Percentiles rank a stretch among this genome's conserved stretches.
phyloP scores from a whole-genome alignment of 2,113 vertebrate species.

The Picathartes gymnocephalus region DNA sequence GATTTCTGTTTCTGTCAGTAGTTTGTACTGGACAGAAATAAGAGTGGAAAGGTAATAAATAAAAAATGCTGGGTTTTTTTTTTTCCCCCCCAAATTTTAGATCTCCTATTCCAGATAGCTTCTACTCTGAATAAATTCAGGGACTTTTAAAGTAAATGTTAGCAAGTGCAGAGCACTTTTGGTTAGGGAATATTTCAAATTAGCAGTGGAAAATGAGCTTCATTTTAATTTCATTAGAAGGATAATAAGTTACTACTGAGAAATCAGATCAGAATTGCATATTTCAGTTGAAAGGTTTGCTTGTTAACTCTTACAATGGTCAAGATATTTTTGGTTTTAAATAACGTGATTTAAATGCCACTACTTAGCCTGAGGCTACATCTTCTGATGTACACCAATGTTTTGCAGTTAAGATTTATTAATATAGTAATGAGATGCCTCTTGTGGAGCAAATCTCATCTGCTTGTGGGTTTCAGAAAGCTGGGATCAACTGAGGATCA shows the following conservation, averaged over 20 bases:
- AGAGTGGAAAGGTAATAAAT: not conserved
- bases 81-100: fast-evolving
- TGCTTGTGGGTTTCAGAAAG: not conserved
- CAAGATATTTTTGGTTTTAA: not conserved
- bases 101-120: not conserved
- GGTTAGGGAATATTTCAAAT: not conserved
- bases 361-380: not conserved
- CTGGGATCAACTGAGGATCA: not conserved
- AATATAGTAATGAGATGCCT: not conserved
- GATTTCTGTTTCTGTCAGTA: not conserved
- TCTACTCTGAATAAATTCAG: not conserved
- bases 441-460: not conserved
- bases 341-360: not conserved
- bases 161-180: not conserved
- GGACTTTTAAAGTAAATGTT: not conserved
- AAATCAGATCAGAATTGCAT: not conserved
- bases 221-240: not conserved
- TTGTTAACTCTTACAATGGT: not conserved
- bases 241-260: not conserved
- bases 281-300: not conserved
- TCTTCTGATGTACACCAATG: not conserved
- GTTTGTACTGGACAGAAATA: not conserved
- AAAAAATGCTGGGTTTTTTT: not conserved
- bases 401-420: not conserved
- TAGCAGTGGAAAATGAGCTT: not conserved